These are phyloP conservation scores for Hydrolagus affinis DNA, from an alignment of 2,113 vertebrate genomes.

Conservation along the genomic window DNA sequence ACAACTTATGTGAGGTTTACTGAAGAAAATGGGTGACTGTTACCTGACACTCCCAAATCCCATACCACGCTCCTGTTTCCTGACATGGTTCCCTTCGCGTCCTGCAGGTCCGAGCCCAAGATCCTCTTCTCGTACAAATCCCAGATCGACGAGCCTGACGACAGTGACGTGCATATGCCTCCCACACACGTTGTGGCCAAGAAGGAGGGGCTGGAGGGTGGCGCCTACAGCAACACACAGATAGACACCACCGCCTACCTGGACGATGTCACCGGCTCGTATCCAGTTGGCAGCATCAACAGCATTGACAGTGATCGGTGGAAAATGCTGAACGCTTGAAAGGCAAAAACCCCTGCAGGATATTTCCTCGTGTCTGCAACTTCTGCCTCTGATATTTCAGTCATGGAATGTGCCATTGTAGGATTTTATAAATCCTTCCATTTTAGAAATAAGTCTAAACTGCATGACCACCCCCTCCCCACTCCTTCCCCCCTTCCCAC, in stretches of 20 bases:
- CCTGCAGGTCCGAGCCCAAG: constrained; percentile 83
- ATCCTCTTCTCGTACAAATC: constrained; percentile 98
- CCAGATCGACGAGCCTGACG: constrained; percentile 88
- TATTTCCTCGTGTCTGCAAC: background rate
- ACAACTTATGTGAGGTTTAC: too few species aligned
- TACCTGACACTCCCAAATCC: too few species aligned
- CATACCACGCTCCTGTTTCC: background rate
- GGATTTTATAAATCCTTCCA: constrained; percentile 37
- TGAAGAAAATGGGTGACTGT: too few species aligned
- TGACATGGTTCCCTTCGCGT: background rate
- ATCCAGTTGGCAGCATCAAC: constrained; percentile 74
- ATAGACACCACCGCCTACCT: constrained; percentile 78
- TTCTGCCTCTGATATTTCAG: background rate
- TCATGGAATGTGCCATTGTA: constrained; percentile 34
- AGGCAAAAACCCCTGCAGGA: background rate
- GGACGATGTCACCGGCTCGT: constrained; percentile 82
- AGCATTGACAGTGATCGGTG: constrained; percentile 86
- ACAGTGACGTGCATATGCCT: constrained; percentile 84
- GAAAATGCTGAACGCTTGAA: constrained; percentile 76
- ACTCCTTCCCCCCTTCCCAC: too few species aligned
- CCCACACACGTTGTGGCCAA: constrained; percentile 72
- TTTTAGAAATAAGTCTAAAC: background rate
- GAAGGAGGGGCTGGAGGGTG: constrained; percentile 67
- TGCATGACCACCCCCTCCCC: too few species aligned
- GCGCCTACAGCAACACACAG: constrained; percentile 84